These are phyloP conservation scores for Pseudomyrmex sp. DNA, from an alignment of 1,140 invertebrate genomes.

Conservation along the genomic window DNA sequence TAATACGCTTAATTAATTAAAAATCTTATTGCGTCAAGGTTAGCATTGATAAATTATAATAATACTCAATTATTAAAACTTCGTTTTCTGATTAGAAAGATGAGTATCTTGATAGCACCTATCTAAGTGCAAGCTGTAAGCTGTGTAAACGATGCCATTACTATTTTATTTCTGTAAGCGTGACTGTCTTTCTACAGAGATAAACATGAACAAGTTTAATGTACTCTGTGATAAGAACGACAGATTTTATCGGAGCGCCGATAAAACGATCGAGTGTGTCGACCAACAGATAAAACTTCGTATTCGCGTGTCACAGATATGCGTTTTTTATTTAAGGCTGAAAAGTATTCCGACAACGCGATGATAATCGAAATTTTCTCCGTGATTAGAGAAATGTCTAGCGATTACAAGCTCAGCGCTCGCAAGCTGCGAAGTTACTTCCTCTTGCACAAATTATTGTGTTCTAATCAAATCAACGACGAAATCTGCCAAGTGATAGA, in stretches of 20 bases:
- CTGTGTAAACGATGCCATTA: background rate
- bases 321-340: slow-evolving; percentile 5
- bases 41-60: slow-evolving; percentile 11
- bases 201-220: background rate
- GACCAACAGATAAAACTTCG: background rate
- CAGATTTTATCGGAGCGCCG: background rate
- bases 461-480: no score
- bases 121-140: slow-evolving; percentile 9
- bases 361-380: slow-evolving; percentile 5
- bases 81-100: background rate
- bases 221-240: background rate
- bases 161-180: background rate
- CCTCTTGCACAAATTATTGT: background rate
- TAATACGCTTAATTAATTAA: slow-evolving; percentile 41
- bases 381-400: slow-evolving; percentile 1
- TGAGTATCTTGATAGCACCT: background rate
- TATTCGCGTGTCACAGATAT: background rate
- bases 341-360: background rate
- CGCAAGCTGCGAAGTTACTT: background rate
- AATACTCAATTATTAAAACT: background rate
- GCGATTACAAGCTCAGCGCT: background rate
- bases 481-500: no score
- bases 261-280: background rate
- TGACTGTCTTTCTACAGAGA: background rate
- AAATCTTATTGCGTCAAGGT: background rate